Percentiles rank a stretch among this genome's conserved stretches.
These are phyloP conservation scores for Volucella zonaria DNA, from an alignment of 2,888 invertebrate species.

Conservation along the genomic window DNA sequence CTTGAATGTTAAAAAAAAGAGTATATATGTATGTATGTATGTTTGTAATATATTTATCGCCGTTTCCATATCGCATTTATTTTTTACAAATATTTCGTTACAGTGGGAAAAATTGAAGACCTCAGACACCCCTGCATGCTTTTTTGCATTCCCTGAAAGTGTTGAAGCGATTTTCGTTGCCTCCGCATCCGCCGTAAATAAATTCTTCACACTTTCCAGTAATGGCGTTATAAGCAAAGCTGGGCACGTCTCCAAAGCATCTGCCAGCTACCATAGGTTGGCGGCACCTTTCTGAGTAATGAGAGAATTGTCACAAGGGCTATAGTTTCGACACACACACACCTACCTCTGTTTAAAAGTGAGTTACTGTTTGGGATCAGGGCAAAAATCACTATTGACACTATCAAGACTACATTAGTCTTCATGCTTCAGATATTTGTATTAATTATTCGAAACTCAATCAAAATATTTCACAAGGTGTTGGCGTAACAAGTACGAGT, in stretches of 20 bases:
- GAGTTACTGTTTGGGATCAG: constrained; percentile 25
- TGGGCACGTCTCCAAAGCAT: constrained; percentile 88
- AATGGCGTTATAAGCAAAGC: constrained; percentile 88
- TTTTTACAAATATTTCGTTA: constrained; percentile 5
- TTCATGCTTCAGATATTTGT: constrained; percentile 35
- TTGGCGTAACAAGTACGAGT: constrained; percentile 7
- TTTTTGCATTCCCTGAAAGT: constrained; percentile 86
- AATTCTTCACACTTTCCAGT: constrained; percentile 88
- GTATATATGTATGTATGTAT: not conserved
- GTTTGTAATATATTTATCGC: not conserved
- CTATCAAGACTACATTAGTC: constrained; percentile 33
- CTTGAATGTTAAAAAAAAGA: constrained; percentile 19
- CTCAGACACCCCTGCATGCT: constrained; percentile 82
- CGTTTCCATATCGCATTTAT: constrained; percentile 5
- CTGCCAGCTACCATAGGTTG: constrained; percentile 87
- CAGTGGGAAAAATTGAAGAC: constrained; percentile 2
- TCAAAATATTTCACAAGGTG: constrained; percentile 30
- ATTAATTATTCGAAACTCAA: not conserved
- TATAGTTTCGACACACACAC: constrained; percentile 6
- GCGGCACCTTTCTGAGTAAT: constrained; percentile 85
- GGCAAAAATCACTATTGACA: constrained; percentile 28
- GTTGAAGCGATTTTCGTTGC: constrained; percentile 90
- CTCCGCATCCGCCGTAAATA: constrained; percentile 89
- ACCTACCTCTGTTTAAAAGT: constrained; percentile 53
- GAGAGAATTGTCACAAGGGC: constrained; percentile 9